Evolutionary conservation across 2,888 invertebrate species (phyloP).

Genomic region (Pardosa pseudoannulata): DNA sequence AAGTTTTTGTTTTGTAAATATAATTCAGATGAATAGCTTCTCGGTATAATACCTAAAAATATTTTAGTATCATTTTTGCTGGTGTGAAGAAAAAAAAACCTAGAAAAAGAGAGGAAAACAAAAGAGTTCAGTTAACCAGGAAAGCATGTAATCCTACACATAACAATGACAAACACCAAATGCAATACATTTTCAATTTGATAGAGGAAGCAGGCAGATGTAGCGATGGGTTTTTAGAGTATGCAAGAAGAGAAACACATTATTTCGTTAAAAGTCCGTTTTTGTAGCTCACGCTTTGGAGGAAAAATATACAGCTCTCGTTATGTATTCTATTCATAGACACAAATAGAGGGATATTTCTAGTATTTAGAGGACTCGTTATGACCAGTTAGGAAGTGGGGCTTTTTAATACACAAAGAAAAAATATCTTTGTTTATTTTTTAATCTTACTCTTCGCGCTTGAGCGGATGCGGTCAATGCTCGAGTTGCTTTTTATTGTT

Average conservation of each 20-base stretch:
- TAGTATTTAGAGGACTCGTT: background rate
- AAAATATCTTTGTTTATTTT: background rate
- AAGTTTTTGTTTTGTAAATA: too few species aligned
- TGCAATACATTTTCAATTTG: too few species aligned
- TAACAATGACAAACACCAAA: background rate
- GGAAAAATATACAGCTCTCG: conserved; percentile 4
- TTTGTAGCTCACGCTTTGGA: background rate
- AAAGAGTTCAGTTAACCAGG: background rate
- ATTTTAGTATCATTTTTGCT: too few species aligned
- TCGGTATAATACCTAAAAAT: too few species aligned
- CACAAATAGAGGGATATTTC: conserved; percentile 19
- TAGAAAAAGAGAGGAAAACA: background rate
- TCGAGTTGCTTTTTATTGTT: background rate
- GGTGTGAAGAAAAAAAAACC: too few species aligned
- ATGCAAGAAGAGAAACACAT: background rate
- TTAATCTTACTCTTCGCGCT: background rate
- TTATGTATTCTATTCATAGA: conserved; percentile 27
- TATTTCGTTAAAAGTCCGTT: background rate
- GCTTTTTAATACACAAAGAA: background rate
- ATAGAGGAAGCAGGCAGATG: background rate
- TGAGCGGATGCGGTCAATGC: background rate
- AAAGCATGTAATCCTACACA: background rate
- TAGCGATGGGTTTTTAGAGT: background rate
- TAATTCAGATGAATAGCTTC: too few species aligned
- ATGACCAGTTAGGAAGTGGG: background rate